A percentile compares a stretch with the other conserved stretches of the same genome.
phyloP scores from a whole-genome alignment of 53 echinoderm and acorn worm species.

The Stichopus horrens region DNA sequence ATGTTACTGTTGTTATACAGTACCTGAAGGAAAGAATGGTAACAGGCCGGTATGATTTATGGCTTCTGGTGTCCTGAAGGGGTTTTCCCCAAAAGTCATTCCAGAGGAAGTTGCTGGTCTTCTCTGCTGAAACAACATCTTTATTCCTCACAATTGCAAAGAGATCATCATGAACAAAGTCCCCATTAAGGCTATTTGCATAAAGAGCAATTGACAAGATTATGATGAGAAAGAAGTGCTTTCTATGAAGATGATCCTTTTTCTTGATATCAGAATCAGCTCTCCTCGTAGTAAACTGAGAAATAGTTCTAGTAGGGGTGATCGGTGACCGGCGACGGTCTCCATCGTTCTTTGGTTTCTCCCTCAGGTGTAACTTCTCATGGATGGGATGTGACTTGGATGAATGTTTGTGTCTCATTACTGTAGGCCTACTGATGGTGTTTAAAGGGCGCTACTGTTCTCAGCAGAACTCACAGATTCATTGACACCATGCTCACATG shows the following conservation, averaged over 20 bases:
- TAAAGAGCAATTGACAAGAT: constrained; percentile 36
- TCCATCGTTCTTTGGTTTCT: not conserved
- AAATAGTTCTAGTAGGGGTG: not conserved
- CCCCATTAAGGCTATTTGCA: constrained; percentile 68
- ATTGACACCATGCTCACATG: no score
- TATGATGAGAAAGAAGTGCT: not conserved
- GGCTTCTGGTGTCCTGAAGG: constrained; percentile 81
- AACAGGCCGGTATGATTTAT: constrained; percentile 95
- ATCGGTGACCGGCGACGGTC: not conserved
- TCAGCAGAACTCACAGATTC: no score
- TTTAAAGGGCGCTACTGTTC: no score
- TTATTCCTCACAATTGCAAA: constrained; percentile 86
- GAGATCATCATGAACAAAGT: constrained; percentile 91
- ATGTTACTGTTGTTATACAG: no score
- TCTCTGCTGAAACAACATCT: constrained; percentile 61
- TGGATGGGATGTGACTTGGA: not conserved
- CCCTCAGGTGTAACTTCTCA: not conserved
- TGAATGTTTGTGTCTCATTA: not conserved
- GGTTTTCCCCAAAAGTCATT: constrained; percentile 97
- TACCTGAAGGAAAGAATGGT: constrained; percentile 88
- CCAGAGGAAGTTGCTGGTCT: constrained; percentile 50
- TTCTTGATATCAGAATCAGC: not conserved
- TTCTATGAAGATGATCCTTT: not conserved
- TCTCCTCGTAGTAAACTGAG: not conserved
- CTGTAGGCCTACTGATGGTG: not conserved